Evolutionary conservation across 2,888 invertebrate genomes (phyloP).

Genomic region (Kryphioiulus occultus): DNA sequence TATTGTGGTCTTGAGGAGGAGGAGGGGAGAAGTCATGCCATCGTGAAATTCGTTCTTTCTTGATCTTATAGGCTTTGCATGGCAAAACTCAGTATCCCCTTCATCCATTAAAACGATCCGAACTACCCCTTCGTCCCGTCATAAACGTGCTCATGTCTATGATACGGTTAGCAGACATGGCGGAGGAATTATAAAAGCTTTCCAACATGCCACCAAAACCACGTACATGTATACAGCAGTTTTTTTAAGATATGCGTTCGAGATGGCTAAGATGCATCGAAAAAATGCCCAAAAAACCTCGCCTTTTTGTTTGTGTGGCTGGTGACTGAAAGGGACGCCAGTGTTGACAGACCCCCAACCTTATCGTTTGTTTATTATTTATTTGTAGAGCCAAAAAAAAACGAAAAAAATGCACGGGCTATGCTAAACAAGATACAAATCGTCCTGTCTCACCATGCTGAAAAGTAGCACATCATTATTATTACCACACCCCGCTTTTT

Average conservation of each 20-base stretch:
- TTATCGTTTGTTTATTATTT: conserved; percentile 22
- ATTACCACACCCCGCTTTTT: conserved; percentile 31
- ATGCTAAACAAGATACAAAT: conserved; percentile 10
- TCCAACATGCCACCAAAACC: background rate
- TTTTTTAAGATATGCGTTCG: background rate
- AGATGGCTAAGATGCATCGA: background rate
- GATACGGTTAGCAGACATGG: background rate
- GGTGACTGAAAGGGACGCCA: background rate
- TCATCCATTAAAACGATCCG: too few relatives aligned
- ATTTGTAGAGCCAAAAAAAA: background rate
- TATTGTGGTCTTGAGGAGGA: too few relatives aligned
- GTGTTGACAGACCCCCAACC: background rate
- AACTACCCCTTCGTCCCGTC: background rate
- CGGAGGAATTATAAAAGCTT: background rate
- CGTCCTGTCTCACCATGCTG: conserved; percentile 18
- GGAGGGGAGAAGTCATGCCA: too few relatives aligned
- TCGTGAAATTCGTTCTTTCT: too few relatives aligned
- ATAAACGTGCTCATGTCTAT: background rate
- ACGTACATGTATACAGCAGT: background rate
- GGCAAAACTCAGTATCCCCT: too few relatives aligned
- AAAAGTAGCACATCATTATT: conserved; percentile 33
- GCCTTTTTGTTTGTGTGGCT: background rate
- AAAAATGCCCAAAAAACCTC: background rate
- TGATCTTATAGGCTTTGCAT: too few relatives aligned
- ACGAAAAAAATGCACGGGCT: background rate